Evolutionary conservation across 2,113 vertebrate species (phyloP), one percentile per base, ranked within the genome.

Genomic region (Macquaria australasica): DNA sequence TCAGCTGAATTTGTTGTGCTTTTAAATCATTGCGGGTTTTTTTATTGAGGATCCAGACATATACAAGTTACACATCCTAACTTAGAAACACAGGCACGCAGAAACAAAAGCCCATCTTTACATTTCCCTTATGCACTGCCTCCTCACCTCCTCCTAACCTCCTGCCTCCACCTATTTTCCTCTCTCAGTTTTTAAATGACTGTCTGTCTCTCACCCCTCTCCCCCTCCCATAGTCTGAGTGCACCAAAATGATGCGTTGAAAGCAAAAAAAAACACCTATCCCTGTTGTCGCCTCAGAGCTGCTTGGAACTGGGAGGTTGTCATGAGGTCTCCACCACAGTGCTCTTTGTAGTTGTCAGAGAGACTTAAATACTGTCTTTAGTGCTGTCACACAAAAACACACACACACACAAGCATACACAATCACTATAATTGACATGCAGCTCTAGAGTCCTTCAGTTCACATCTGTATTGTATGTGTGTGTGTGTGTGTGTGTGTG

Each of bases 351-450:
- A 89, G 85, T 87, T 84, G 93, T 92, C 91, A 90, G 41, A 89
- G 48, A 85, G 62, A 85, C 84, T 91, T 91, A 92, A 92, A 93
- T 76, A 86, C 87, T 75, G 78, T 89, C 88, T 93, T 92, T 91
- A 82, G 74, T n/a, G 64, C 83, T 92, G 88, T 81, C 90, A 90
- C 79, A 76, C 77, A 69, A 67, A 87, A 68, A 89, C 41, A 69
- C 15, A 73, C 64, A 74, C 75, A 85, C 81, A 85, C 77, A 79
- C 62, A 73, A 16, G 70, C 53, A 8, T 73, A 64, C 51, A 72
- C 69, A 82, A 82, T 87, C 81, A 88, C 86, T 84, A 67, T 89
- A 91, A 89, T 81, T 89, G 89, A 92, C 48, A 12, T 25, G 37
- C 43, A 77, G 75, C 75, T 79, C 85, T 77, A 60, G 81, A 84